Evolutionary conservation across 2,113 vertebrate species (phyloP), one percentile per base, ranked within the genome.

Genomic region (Sturnus vulgaris): DNA sequence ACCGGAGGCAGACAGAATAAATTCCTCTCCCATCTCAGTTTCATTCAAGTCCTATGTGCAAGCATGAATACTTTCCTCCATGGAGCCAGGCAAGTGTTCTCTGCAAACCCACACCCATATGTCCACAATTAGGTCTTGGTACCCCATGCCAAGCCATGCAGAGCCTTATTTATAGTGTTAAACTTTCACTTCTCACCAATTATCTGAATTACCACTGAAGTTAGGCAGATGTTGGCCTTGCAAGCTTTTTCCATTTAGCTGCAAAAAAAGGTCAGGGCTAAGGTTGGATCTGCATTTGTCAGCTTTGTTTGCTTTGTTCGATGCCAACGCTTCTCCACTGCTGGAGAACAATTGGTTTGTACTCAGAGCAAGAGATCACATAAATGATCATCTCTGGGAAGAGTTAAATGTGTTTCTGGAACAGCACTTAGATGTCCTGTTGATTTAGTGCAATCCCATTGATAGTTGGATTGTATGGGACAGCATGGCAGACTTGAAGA

Each of bases 381-480:
- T n/a, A 79, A 92, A 78, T 90, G 10, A 86, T 70, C 6, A 2
- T 72, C 81, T 90, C 88, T 95, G 80, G 79, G 84, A 97, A 93
- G 96, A 96, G 88, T 96, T 95, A 95, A 95, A 96, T 50, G 60
- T 75, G 70, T 88, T 95, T 88, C 73, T 95, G 88, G 89, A 95
- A 91, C 80, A 90, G 76, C 64, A 25, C 19, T 82, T 52, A 8
- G 56, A 78, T 46, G 52, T 96, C 59, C 75, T 66, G 70, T 28
- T 97, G 97, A 97, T 97, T 97, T 95, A 97, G 73, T 91, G 88
- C 82, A 87, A 83, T 81, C 93, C 75, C 91, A 96, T 96, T 94
- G 93, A 96, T 52, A 95, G 56, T 0, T 92, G 81, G 69, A 96
- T 81, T 8, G 7, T 68, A 64, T 10, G 7, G 72, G 53, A 83